A percentile compares a stretch with the other conserved stretches of the same genome.
These are phyloP conservation scores for Drosophila baimaii DNA, from an alignment of 1,140 invertebrate genomes.

Conservation along the genomic window DNA sequence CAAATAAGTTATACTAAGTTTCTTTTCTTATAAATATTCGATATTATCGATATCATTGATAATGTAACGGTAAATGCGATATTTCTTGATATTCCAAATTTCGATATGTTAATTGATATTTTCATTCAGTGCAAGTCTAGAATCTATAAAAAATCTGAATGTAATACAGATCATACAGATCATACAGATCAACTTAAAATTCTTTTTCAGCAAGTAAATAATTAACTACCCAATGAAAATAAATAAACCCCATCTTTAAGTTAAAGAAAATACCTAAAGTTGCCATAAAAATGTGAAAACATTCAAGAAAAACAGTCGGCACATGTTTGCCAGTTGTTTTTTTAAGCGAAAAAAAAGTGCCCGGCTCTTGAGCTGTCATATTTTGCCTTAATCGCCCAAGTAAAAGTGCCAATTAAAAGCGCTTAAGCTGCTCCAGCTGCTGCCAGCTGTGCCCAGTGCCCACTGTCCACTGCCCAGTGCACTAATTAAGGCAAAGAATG, in stretches of 20 bases:
- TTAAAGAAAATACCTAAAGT: not conserved
- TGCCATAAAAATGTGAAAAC: constrained; percentile 2
- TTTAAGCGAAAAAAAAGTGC: not conserved
- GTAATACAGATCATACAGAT: no score
- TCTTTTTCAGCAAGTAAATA: no score
- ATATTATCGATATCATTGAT: no score
- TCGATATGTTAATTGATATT: no score
- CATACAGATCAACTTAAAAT: no score
- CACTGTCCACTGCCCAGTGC: constrained; percentile 31
- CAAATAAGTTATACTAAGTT: no score
- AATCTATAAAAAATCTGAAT: no score
- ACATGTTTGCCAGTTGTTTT: constrained; percentile 20
- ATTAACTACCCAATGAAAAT: not conserved
- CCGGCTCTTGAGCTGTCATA: constrained; percentile 59
- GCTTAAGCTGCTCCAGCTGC: constrained; percentile 45
- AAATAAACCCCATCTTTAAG: not conserved
- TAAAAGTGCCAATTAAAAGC: constrained; percentile 79
- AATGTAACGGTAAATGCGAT: no score
- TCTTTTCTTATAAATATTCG: no score
- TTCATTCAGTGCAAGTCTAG: no score
- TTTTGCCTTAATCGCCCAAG: constrained; percentile 66
- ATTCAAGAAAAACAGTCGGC: constrained; percentile 6
- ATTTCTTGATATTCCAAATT: no score
- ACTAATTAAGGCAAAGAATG: constrained; percentile 70
- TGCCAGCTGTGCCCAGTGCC: no score